phyloP scores from a whole-genome alignment of 2,888 invertebrate species.

The Gortyna flavago region DNA sequence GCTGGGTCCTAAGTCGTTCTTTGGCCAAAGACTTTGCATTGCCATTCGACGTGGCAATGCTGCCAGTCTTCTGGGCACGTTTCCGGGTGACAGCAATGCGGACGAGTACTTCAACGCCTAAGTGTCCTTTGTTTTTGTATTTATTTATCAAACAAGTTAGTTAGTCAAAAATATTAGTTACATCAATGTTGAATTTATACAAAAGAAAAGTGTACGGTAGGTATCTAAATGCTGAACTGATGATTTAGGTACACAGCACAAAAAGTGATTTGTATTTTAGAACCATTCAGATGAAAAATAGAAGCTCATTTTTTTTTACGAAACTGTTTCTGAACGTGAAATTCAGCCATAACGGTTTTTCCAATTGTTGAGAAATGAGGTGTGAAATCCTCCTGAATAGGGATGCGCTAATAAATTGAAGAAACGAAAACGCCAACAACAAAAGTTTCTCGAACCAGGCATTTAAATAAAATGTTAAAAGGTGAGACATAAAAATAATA shows the following conservation, averaged over 20 bases:
- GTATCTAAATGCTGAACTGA: background rate
- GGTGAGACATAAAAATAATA: constrained; percentile 33
- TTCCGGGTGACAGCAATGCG: no score
- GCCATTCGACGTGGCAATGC: no score
- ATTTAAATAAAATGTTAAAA: constrained; percentile 45
- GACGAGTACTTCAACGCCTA: no score
- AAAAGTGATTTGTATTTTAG: constrained; percentile 2
- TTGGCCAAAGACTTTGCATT: no score
- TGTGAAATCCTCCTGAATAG: constrained; percentile 45
- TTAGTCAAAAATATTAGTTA: no score
- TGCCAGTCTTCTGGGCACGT: no score
- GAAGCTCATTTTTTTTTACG: constrained; percentile 43
- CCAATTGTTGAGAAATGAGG: constrained; percentile 60
- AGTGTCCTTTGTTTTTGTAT: no score
- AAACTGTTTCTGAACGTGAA: constrained; percentile 46
- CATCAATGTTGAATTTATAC: no score
- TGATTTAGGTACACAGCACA: background rate
- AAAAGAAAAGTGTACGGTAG: background rate
- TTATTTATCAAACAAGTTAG: no score
- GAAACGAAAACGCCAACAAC: constrained; percentile 43
- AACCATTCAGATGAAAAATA: constrained; percentile 41
- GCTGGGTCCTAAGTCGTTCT: no score
- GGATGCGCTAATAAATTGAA: constrained; percentile 22
- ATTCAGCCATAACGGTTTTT: constrained; percentile 41
- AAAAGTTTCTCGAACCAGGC: constrained; percentile 24